Evolutionary conservation across 1,140 invertebrate species (phyloP), one percentile per base, ranked within the genome.

Genomic region (Euwallacea fornicatus): DNA sequence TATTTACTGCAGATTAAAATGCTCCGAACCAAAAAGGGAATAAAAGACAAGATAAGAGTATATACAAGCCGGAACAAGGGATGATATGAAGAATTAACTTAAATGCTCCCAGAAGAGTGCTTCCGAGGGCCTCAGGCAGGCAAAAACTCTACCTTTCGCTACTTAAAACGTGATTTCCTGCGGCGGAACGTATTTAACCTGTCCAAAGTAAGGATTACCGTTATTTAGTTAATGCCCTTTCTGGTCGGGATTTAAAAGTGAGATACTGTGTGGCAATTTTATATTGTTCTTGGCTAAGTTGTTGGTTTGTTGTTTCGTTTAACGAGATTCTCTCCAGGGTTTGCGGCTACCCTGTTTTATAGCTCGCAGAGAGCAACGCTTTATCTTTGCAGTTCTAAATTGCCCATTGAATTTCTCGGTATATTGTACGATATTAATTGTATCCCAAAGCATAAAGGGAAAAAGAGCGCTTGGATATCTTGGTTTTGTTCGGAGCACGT

Each of bases 1-100:
- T 72, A 72, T 72, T 72, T 72, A 72, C 70, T 72, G 64, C 63
- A 72, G 63, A 72, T 72, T 72, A 72, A 72, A 66, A 72, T 66
- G 63, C 63, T 72, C 63, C 70, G 55, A 66, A 72, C 56, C 70
- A 72, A 66, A 72, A 72, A 61, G 63, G 46, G 42, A 66, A 66
- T 72, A 66, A 66, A 66, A 66, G 43, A 72, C 70, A 61, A 67
- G 65, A 72, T 71, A 71, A 71, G 62, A 71, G 69, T 65, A 42
- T 42, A 69, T 62, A 69, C 46, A 69, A 63, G 67, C 46, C 56
- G 44, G 21, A 67, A 72, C 66, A 61, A 54, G 47, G 71, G 71
- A 63, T 44, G 66, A 73, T 73, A 69, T 73, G 72, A 73, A 66
- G 72, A 69, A 73, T 73, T 69, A 73, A 62, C 66, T 65, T 69